Conservation (phyloP, 37 sponge, comb jelly and placozoan species). For the Hormiphora californensis region DNA sequence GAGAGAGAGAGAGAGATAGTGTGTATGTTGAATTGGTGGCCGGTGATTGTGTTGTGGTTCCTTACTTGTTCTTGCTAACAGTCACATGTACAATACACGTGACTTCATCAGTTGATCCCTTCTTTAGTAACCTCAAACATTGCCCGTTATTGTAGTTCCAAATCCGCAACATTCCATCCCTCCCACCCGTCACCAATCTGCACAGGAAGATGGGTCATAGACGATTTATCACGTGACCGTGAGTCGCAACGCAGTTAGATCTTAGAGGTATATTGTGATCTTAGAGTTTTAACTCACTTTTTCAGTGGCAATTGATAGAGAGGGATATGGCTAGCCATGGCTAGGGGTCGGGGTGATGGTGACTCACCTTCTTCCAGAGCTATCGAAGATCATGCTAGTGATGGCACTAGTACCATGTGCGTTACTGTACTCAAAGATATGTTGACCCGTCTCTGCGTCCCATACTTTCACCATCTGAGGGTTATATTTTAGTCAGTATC, state of each 20-base stretch:
- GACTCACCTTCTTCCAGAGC: conserved; percentile 60
- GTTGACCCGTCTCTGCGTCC: conserved; percentile 70
- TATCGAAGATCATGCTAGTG: conserved; percentile 63
- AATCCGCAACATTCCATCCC: conserved; percentile 74
- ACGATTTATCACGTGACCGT: no score
- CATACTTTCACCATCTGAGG: conserved; percentile 81
- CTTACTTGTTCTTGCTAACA: conserved; percentile 68
- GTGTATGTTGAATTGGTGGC: not conserved
- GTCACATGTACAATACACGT: conserved; percentile 58
- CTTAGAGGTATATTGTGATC: no score
- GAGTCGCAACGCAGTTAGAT: no score
- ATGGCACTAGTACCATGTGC: conserved; percentile 64
- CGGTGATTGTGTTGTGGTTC: not conserved
- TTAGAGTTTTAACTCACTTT: no score
- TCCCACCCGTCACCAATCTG: conserved; percentile 70
- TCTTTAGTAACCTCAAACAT: conserved; percentile 69
- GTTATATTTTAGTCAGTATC: no score
- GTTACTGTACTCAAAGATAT: conserved; percentile 64
- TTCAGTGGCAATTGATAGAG: no score
- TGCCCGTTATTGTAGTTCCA: conserved; percentile 96
- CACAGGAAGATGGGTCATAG: no score
- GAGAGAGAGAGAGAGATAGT: no score
- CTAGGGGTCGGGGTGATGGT: no score
- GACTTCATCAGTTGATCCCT: conserved; percentile 61
- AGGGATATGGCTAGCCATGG: no score